Base-by-base conservation (phyloP, 2,888 invertebrate species). In the Quadriops clusia region DNA sequence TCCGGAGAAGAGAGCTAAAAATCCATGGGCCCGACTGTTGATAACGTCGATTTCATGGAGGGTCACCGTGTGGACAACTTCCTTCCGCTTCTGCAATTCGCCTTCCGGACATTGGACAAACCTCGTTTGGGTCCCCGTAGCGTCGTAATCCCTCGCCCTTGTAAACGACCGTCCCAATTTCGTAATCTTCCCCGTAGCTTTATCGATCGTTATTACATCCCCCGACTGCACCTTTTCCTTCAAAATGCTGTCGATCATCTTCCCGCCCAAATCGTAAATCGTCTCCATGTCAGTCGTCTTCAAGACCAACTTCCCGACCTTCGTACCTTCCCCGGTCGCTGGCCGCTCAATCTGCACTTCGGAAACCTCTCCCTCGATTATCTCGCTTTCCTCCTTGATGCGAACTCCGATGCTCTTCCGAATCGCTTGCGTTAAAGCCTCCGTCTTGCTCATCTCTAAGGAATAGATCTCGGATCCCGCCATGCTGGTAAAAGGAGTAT, bases 271-370 rank as follows among this genome's bases (percentile, higher is more conserved):
- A 58, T 99, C 98, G 56, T 98, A 99, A 40, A 95, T 84, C 0
- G 98, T 97, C 62, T 98, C 98, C 98, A 99, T 99, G 60, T 98
- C 98, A 0, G 95, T 97, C 0, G 98, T 98, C 66, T 98, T 98
- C 24, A 99, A 65, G 0, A 95, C 97, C 17, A 98, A 67, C 49
- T 97, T 89, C 2, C 95, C 95, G 23, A 90, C 77, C 57, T 87
- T 77, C 1, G 84, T 80, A 1, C 86, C 86, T 8, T 81, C 75
- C 12, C 89, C 93, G 0, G 90, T 83, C 0, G 90, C 93, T 0
- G 94, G 93, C 11, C 94, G 68, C 53, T 98, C 98, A 15, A 98
- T 85, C 56, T 93, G 89, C 24, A 99, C 81, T 49, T 95, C 94
- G 0, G 98, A 94, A 1, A 99, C 97, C 63, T 98, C 98, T 0